Conservation (phyloP, 2,888 invertebrate genomes). For the Hirtodrosophila cameraria region DNA sequence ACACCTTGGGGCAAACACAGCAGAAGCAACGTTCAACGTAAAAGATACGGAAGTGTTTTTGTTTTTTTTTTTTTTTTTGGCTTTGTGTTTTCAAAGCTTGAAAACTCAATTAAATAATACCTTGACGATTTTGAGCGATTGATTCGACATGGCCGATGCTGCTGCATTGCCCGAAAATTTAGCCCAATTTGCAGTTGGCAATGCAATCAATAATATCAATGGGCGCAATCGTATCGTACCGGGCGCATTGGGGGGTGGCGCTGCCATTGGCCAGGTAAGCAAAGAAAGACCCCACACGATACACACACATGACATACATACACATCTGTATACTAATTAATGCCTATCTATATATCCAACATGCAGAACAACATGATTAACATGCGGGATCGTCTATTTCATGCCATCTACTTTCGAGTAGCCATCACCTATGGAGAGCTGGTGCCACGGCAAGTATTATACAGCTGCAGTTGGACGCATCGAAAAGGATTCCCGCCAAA, state of each 20-base stretch:
- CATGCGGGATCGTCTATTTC: conserved; percentile 95
- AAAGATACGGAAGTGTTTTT: conserved; percentile 63
- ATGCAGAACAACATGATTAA: conserved; percentile 90
- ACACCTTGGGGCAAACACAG: conserved; percentile 38
- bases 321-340: not conserved
- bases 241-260: conserved; percentile 54
- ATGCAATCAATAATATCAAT: conserved; percentile 79
- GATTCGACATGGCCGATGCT: conserved; percentile 56
- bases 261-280: conserved; percentile 55
- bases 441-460: conserved; percentile 91
- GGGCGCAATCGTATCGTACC: conserved; percentile 72
- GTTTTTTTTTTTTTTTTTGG: no score
- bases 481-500: no score
- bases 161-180: conserved; percentile 53
- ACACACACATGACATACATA: not conserved
- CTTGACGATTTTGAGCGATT: conserved; percentile 39
- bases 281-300: not conserved
- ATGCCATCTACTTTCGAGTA: conserved; percentile 96
- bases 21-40: conserved; percentile 52
- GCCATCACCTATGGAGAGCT: conserved; percentile 96
- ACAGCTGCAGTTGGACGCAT: no score
- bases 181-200: conserved; percentile 68
- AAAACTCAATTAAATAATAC: conserved; percentile 42
- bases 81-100: not conserved
- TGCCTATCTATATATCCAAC: conserved; percentile 32